Evolutionary conservation across 2,113 vertebrate genomes (phyloP).

Genomic region (Podarcis cretensis): DNA sequence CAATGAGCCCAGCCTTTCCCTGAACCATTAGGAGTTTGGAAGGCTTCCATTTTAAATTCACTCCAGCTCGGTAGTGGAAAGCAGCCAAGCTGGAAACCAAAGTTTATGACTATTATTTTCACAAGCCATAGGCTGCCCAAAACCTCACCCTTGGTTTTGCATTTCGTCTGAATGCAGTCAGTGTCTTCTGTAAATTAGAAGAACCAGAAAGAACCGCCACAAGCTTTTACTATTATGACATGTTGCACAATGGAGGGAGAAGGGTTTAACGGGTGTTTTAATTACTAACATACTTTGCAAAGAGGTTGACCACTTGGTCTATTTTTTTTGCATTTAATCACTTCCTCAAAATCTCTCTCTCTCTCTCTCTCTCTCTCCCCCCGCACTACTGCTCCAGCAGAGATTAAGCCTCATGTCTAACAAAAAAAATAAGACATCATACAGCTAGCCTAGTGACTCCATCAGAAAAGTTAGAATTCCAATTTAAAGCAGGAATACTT

Average conservation of each 20-base stretch:
- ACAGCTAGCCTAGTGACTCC: background rate
- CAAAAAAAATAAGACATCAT: background rate
- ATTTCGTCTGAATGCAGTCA: background rate
- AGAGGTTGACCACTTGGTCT: background rate
- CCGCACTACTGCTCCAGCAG: background rate
- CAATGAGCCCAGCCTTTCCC: too few relatives aligned
- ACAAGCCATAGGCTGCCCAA: too few relatives aligned
- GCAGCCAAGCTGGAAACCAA: too few relatives aligned
- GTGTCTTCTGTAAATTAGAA: background rate
- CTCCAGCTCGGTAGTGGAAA: too few relatives aligned
- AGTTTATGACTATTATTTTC: too few relatives aligned
- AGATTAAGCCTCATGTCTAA: constrained; percentile 2
- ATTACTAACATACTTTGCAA: constrained; percentile 13
- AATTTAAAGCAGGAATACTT: background rate
- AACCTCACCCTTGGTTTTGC: too few relatives aligned
- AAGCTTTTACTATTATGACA: constrained; percentile 16
- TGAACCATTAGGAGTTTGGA: too few relatives aligned
- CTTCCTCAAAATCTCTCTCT: background rate
- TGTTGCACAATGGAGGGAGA: background rate
- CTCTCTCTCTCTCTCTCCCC: background rate
- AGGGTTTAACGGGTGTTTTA: background rate
- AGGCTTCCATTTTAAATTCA: too few relatives aligned
- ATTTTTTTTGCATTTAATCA: background rate
- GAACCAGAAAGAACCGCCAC: constrained; percentile 5
- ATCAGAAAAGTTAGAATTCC: background rate